These are phyloP conservation scores for Pempheris klunzingeri DNA, from an alignment of 2,797 vertebrate genomes.

Conservation along the genomic window DNA sequence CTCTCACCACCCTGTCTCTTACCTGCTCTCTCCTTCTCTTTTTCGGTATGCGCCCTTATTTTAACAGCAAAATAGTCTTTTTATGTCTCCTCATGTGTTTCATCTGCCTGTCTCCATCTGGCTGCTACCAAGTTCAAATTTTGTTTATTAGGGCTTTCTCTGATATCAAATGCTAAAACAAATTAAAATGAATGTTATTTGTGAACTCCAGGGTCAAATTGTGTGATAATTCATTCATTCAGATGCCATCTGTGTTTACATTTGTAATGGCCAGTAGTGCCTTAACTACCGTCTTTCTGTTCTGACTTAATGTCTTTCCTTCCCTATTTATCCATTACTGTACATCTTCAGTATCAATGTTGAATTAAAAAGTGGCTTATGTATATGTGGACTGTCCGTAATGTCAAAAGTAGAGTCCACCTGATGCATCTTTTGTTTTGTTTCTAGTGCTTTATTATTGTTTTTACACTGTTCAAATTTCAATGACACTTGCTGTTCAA, in stretches of 20 bases:
- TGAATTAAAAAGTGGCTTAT: background rate
- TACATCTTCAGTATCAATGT: background rate
- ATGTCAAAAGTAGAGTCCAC: background rate
- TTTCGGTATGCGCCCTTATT: constrained; percentile 10
- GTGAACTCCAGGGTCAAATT: constrained; percentile 39
- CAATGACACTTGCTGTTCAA: background rate
- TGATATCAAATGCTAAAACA: constrained; percentile 42
- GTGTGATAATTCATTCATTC: constrained; percentile 17
- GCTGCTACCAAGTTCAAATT: constrained; percentile 24
- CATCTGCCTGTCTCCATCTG: constrained; percentile 27
- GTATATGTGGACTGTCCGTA: background rate
- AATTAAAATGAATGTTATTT: constrained; percentile 43
- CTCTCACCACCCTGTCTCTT: constrained; percentile 5
- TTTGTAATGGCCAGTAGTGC: constrained; percentile 1
- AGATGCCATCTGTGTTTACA: constrained; percentile 11
- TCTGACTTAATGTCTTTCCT: background rate
- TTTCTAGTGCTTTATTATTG: background rate
- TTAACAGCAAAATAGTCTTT: constrained; percentile 43
- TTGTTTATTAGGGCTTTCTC: constrained; percentile 31
- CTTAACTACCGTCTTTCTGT: background rate
- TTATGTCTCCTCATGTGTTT: constrained; percentile 39
- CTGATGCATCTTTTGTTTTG: background rate
- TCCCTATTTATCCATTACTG: constrained; percentile 2
- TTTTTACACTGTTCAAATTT: background rate
- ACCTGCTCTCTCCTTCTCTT: constrained; percentile 7